Base-by-base conservation (phyloP, 2,888 invertebrate species). In the Graphium colonna region DNA sequence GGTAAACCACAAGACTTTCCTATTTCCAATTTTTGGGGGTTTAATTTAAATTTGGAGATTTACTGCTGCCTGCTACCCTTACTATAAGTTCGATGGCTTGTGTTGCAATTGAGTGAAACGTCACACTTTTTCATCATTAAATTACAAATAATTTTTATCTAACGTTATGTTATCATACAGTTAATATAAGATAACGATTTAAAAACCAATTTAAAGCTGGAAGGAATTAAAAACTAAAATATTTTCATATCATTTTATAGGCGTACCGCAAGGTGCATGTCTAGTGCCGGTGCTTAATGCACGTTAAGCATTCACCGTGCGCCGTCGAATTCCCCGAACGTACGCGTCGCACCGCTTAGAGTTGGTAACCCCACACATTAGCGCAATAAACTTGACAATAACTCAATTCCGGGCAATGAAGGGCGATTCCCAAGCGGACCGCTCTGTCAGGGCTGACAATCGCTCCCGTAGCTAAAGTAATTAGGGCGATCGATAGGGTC, bases 371-470 rank as follows among this genome's bases (percentile, higher is more conserved):
- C 85, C 76, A 76, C 77, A 76, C 83, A 84, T 86, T 86, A 84
- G 82, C 77, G 83, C 83, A 81, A 77, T 84, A 84, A 86, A 84
- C 87, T 84, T 74, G 81, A 85, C 86, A 82, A 87, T 88, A 88
- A 88, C 88, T 88, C 84, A 86, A 88, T 88, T 88, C 79, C 63
- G 67, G 71, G 72, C 79, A 72, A 74, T 76, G 81, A 71, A 77
- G 84, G 82, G 83, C 69, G 75, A 77, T 72, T 77, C 85, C 82
- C 75, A 66, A 65, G 63, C 56, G 75, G 67, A 69, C 75, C 63
- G 65, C 72, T 75, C 61, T 57, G 64, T 62, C 64, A 71, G 75
- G 75, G 76, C 73, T 79, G 80, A 82, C 83, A 82, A 77, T 67
- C 68, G 62, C 65, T 65, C 62, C 67, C 52, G 55, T 72, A 70